These are phyloP conservation scores for Lagria hirta DNA, from an alignment of 2,888 invertebrate genomes.

Conservation along the genomic window DNA sequence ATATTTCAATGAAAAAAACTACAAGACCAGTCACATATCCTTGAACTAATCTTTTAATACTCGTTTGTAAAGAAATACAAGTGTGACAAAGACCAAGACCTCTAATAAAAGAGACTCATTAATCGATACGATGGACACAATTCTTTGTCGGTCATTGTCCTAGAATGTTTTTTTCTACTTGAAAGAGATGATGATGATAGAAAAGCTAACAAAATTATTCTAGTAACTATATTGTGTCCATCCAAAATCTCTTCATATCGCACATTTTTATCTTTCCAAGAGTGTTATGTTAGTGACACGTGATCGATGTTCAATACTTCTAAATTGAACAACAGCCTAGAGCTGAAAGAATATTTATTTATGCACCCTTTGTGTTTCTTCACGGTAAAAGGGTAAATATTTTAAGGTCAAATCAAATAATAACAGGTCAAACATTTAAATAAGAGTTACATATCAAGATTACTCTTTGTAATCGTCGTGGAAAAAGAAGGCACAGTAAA, in stretches of 20 bases:
- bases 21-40: conserved; percentile 1
- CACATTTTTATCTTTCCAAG: neutral
- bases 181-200: no score
- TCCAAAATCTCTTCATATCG: neutral
- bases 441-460: no score
- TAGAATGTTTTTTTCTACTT: neutral
- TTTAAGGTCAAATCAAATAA: neutral
- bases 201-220: neutral
- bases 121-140: no score
- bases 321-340: neutral
- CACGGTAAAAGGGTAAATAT: neutral
- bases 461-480: no score
- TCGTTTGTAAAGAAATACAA: neutral
- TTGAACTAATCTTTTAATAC: neutral
- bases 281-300: neutral
- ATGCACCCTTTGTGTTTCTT: conserved; percentile 5
- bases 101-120: neutral
- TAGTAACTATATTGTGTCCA: no score
- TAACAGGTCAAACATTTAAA: neutral
- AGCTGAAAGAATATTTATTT: conserved; percentile 8
- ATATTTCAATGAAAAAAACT: neutral
- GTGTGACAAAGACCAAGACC: conserved; percentile 2
- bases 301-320: conserved; percentile 2
- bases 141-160: neutral
- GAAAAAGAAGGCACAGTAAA: no score